phyloP scores from a whole-genome alignment of 1,140 invertebrate genomes.

The Neodiprion virginianus region DNA sequence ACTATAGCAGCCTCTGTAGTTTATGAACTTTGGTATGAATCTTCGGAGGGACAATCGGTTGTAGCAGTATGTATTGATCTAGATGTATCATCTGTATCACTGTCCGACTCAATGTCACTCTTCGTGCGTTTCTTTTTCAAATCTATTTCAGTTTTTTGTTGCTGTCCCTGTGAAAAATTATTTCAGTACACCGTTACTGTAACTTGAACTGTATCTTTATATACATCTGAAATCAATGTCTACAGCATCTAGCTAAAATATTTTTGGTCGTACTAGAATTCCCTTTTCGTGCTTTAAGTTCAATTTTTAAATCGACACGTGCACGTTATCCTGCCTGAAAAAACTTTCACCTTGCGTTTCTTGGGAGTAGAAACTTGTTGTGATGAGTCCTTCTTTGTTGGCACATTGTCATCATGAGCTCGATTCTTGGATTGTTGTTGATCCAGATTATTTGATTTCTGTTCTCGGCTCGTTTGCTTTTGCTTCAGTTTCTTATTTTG shows the following conservation, averaged over 20 bases:
- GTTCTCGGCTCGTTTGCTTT: neutral
- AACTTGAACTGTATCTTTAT: no score
- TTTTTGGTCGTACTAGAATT: no score
- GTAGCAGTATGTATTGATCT: neutral
- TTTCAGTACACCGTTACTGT: neutral
- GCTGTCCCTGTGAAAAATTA: neutral
- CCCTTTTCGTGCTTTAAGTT: no score
- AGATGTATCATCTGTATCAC: neutral
- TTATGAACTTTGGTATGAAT: neutral
- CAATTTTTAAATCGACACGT: no score
- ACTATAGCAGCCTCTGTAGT: neutral
- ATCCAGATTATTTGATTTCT: neutral
- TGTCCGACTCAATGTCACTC: neutral
- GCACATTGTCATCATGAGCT: neutral
- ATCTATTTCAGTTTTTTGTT: neutral
- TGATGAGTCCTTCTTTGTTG: neutral
- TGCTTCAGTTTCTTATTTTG: constrained; percentile 24
- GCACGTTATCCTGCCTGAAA: no score
- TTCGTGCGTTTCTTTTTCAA: neutral
- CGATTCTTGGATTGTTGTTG: neutral
- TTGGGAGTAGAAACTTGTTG: neutral
- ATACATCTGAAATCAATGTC: no score
- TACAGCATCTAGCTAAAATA: no score
- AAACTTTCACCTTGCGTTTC: neutral
- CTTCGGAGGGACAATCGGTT: neutral